Evolutionary conservation across 2,113 vertebrate species (phyloP).

Genomic region (Carassius carassius): DNA sequence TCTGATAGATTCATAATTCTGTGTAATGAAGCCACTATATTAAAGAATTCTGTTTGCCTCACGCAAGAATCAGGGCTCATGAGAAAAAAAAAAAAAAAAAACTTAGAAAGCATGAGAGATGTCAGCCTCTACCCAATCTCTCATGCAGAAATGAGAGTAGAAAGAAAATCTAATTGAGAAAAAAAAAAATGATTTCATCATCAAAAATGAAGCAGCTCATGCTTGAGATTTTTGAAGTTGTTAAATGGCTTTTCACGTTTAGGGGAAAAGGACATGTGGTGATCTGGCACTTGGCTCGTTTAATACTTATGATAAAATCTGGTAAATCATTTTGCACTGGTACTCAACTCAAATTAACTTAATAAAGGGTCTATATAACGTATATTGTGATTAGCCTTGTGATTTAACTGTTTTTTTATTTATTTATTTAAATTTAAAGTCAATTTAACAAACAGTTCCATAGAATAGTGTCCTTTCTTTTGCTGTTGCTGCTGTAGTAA

Average conservation of each 20-base stretch:
- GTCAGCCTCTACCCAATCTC: neutral
- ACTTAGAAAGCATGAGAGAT: constrained; percentile 22
- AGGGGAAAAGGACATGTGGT: constrained; percentile 2
- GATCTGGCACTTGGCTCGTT: constrained; percentile 11
- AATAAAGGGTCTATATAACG: neutral
- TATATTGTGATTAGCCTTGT: neutral
- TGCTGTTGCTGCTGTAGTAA: neutral
- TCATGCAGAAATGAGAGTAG: neutral
- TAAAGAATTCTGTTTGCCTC: constrained; percentile 4
- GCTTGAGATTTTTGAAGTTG: constrained; percentile 30
- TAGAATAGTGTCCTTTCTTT: neutral
- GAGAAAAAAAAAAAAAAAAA: neutral
- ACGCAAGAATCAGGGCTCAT: neutral
- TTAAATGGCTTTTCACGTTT: constrained; percentile 33
- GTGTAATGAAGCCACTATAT: constrained; percentile 9
- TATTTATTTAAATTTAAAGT: too few species aligned
- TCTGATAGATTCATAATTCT: constrained; percentile 30
- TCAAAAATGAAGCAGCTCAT: constrained; percentile 30
- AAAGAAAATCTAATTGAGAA: constrained; percentile 8
- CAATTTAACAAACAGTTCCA: neutral
- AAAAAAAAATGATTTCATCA: constrained; percentile 27
- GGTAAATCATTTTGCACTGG: neutral
- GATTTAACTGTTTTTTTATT: too few species aligned
- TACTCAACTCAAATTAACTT: neutral
- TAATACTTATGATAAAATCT: constrained; percentile 1